A percentile compares a stretch with the other conserved stretches of the same genome.
Evolutionary conservation across 2,113 vertebrate genomes (phyloP).

Genomic region (Rhombomys opimus): DNA sequence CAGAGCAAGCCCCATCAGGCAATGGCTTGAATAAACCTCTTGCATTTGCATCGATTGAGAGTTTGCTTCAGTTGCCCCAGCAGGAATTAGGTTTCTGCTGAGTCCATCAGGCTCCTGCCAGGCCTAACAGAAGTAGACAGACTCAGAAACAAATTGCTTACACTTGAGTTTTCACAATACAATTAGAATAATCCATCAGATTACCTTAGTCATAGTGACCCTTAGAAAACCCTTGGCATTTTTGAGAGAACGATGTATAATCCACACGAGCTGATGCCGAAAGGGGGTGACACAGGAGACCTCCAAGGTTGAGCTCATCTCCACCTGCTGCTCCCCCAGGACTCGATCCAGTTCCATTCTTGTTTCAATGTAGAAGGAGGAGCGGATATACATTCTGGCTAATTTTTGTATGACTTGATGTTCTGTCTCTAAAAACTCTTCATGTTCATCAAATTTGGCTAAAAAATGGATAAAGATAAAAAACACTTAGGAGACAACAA

Average conservation of each 20-base stretch:
- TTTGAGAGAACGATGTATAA: not conserved
- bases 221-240: not conserved
- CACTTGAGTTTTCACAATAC: not conserved
- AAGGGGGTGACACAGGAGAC: not conserved
- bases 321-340: not conserved
- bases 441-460: not conserved
- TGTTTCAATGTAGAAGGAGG: not conserved
- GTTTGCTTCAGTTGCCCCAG: too few relatives aligned
- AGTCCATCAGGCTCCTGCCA: too few relatives aligned
- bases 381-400: not conserved
- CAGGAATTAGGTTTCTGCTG: too few relatives aligned
- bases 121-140: too few relatives aligned
- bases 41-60: too few relatives aligned
- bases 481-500: too few relatives aligned
- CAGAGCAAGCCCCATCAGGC: too few relatives aligned
- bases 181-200: not conserved
- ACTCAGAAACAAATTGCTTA: not conserved
- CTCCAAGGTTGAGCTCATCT: not conserved
- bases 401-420: not conserved
- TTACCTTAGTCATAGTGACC: not conserved
- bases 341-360: not conserved
- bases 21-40: too few relatives aligned
- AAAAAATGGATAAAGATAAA: not conserved
- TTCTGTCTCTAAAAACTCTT: not conserved
- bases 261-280: not conserved